Conservation (phyloP, 1,140 invertebrate species). For the Drosophila triauraria region DNA sequence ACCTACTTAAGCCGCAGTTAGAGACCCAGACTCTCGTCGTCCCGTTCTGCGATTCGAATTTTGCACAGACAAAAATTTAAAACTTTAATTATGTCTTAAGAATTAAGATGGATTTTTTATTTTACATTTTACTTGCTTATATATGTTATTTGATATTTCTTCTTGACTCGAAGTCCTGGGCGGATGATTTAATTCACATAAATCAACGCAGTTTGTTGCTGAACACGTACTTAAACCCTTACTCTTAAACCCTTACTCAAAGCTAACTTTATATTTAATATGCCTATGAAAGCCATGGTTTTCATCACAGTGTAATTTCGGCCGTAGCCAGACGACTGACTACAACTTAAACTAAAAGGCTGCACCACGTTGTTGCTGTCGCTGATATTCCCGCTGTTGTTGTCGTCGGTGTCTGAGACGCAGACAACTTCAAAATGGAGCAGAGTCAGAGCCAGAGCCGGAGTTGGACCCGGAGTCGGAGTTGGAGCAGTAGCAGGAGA, state of each 20-base stretch:
- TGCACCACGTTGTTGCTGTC: constrained; percentile 53
- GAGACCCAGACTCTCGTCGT: constrained; percentile 34
- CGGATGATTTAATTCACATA: too few relatives aligned
- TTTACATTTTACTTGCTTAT: too few relatives aligned
- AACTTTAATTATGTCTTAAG: too few relatives aligned
- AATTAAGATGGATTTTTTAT: too few relatives aligned
- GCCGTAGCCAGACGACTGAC: constrained; percentile 56
- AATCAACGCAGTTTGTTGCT: too few relatives aligned
- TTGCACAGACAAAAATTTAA: constrained; percentile 5
- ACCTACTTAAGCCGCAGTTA: constrained; percentile 58
- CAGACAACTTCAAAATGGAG: constrained; percentile 80
- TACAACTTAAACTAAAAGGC: constrained; percentile 82
- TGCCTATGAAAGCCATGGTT: too few relatives aligned
- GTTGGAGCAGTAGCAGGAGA: constrained; percentile 63
- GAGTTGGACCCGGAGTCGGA: neutral
- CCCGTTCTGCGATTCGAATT: constrained; percentile 6
- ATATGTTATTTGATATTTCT: too few relatives aligned
- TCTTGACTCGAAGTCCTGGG: too few relatives aligned
- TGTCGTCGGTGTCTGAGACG: constrained; percentile 76
- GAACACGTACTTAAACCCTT: too few relatives aligned
- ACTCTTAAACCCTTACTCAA: neutral
- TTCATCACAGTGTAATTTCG: constrained; percentile 17
- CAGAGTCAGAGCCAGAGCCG: constrained; percentile 4
- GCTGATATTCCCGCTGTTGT: constrained; percentile 40
- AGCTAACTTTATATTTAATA: neutral